A percentile compares a stretch with the other conserved stretches of the same genome.
Conservation (phyloP, 92 coral and sea anemone species). For the Palythoa grandis region DNA sequence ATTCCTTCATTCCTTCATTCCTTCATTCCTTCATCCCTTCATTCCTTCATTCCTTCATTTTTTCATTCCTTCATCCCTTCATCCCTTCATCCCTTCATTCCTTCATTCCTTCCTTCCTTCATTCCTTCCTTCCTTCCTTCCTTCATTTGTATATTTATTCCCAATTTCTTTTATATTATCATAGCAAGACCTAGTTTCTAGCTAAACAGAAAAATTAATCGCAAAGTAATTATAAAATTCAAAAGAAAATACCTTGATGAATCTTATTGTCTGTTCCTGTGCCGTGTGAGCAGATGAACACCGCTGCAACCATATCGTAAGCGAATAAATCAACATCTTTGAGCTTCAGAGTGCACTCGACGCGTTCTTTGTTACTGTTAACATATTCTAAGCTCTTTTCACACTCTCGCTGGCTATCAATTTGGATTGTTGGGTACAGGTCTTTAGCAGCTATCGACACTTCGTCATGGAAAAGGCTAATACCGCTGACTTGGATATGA, state of each 20-base stretch:
- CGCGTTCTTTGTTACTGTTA: constrained; percentile 28
- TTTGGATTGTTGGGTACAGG: constrained; percentile 58
- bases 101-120: not conserved
- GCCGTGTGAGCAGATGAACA: constrained; percentile 55
- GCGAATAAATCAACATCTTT: constrained; percentile 47
- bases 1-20: not conserved
- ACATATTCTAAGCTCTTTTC: constrained; percentile 32
- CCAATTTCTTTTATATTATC: not conserved
- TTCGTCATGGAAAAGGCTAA: constrained; percentile 54
- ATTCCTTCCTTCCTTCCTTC: not conserved
- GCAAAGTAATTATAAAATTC: not conserved
- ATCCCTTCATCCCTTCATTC: not conserved
- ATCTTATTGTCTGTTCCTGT: constrained; percentile 13
- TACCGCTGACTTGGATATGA: constrained; percentile 60
- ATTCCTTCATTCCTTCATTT: not conserved
- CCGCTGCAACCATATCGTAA: constrained; percentile 55
- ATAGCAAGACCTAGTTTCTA: not conserved
- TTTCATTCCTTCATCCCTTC: not conserved
- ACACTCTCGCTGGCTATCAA: constrained; percentile 61
- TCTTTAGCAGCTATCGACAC: constrained; percentile 47
- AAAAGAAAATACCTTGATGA: constrained; percentile 12
- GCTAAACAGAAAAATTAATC: not conserved
- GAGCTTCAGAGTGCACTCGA: constrained; percentile 55
- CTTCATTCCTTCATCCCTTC: not conserved
- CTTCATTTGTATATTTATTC: not conserved